Base-by-base conservation (phyloP, 2,888 invertebrate species). In the Parthenolecanium corni region DNA sequence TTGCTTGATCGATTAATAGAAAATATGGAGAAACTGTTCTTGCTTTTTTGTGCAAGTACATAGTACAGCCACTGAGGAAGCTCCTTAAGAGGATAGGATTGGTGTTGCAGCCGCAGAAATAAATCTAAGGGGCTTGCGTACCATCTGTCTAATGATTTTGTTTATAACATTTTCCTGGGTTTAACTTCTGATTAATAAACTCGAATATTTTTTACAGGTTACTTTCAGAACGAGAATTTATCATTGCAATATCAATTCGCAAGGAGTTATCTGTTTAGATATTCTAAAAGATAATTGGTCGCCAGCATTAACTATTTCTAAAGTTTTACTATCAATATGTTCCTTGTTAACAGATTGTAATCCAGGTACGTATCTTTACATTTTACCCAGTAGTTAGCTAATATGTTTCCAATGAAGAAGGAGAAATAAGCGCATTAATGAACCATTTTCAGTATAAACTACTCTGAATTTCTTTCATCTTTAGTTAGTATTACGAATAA, bases 211-310 rank as follows among this genome's bases (percentile, higher is more conserved):
- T 65, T 73, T 75, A n/a, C 74, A 84, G 84, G 86, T 86, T 65
- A 86, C 88, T 72, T 94, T 94, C 79, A 83, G 89, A 67, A 98
- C 97, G 67, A 84, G 96, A 73, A 97, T 98, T 77, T 98, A 97
- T 77, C 97, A 98, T 75, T 96, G 96, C 81, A 98, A 97, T 80
- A 96, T 98, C 74, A 96, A 96, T 80, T 93, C 92, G 74, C 94
- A 95, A 78, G 97, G 97, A 65, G 93, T 93, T 66, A 96, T 97
- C 74, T 97, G 96, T 76, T 81, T 97, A 78, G 96, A 96, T 75
- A 95, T 96, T 71, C 81, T 95, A 69, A 95, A 96, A 77, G 95
- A 96, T 76, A 95, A 96, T 76, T 98, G 97, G 97, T 94, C 93
- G 36, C 95, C 97, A n/a, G 95, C 96, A 49, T 80, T 97, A 72